A percentile compares a stretch with the other conserved stretches of the same genome.
Evolutionary conservation across 2,797 vertebrate genomes (phyloP).

Genomic region (Sebastes matsubarae): DNA sequence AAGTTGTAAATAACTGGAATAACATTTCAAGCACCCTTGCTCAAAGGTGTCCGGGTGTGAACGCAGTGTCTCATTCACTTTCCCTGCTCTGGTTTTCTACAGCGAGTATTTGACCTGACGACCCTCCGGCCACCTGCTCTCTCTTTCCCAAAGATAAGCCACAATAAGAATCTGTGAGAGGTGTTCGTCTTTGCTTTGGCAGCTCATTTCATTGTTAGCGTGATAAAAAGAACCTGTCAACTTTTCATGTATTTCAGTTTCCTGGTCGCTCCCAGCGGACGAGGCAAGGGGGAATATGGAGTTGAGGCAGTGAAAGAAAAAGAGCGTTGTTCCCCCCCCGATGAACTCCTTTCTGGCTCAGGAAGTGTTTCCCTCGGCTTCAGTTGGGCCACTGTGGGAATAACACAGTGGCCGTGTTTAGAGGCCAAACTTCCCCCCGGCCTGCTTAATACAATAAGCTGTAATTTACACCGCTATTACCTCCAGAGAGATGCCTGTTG

Average conservation of each 20-base stretch:
- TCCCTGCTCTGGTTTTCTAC: background rate
- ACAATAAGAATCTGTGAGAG: background rate
- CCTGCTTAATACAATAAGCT: slow-evolving; percentile 79
- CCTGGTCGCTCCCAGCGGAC: slow-evolving; percentile 50
- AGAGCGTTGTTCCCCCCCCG: slow-evolving; percentile 25
- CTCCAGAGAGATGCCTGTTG: slow-evolving; percentile 73
- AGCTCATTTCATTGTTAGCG: slow-evolving; percentile 54
- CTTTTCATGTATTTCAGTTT: slow-evolving; percentile 47
- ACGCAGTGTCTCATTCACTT: background rate
- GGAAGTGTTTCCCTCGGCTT: slow-evolving; percentile 75
- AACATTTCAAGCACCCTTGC: background rate
- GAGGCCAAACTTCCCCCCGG: slow-evolving; percentile 61
- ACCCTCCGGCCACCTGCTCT: slow-evolving; percentile 42
- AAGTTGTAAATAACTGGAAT: background rate
- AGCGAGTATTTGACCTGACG: slow-evolving; percentile 18
- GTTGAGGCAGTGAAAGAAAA: slow-evolving; percentile 39
- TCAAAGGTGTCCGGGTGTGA: background rate
- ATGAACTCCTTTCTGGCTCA: slow-evolving; percentile 59
- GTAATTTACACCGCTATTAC: slow-evolving; percentile 81
- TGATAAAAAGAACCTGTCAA: slow-evolving; percentile 47
- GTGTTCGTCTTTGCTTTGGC: background rate
- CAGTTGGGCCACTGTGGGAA: slow-evolving; percentile 70
- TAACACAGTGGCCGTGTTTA: slow-evolving; percentile 75
- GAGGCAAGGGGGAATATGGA: slow-evolving; percentile 7
- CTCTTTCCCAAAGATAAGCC: background rate